These are phyloP conservation scores for Embidobia sp. DNA, from an alignment of 2,888 invertebrate species.

Conservation along the genomic window DNA sequence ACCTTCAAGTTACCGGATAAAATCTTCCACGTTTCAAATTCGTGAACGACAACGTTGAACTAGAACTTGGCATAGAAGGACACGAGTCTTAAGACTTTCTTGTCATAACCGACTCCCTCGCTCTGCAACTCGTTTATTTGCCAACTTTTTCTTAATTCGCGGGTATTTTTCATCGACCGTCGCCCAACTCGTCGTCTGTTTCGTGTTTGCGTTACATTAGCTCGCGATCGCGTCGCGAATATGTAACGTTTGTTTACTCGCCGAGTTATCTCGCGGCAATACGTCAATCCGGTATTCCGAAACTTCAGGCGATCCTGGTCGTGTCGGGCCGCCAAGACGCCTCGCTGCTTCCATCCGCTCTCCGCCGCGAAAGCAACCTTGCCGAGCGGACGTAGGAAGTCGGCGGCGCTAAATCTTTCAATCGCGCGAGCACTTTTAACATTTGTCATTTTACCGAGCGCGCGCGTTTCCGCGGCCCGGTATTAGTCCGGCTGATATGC, in stretches of 20 bases:
- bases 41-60: slow-evolving; percentile 64
- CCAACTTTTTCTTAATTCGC: not conserved
- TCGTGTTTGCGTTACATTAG: slow-evolving; percentile 47
- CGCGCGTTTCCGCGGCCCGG: slow-evolving; percentile 26
- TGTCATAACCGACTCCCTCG: slow-evolving; percentile 6
- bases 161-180: slow-evolving; percentile 13
- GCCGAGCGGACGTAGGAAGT: slow-evolving; percentile 67
- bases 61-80: slow-evolving; percentile 49
- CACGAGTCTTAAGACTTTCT: slow-evolving; percentile 20
- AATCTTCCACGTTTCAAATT: slow-evolving; percentile 55
- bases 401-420: slow-evolving; percentile 69
- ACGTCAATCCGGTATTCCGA: slow-evolving; percentile 75
- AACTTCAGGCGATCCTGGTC: too few relatives aligned
- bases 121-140: not conserved
- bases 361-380: slow-evolving; percentile 58
- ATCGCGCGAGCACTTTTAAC: slow-evolving; percentile 61
- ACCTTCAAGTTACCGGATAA: slow-evolving; percentile 67
- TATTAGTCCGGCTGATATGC: slow-evolving; percentile 40
- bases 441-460: slow-evolving; percentile 53
- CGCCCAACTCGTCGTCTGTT: not conserved
- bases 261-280: slow-evolving; percentile 76
- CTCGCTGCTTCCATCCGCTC: too few relatives aligned
- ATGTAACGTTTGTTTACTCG: slow-evolving; percentile 79
- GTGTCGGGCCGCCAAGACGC: too few relatives aligned
- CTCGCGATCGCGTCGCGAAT: slow-evolving; percentile 68